Evolutionary conservation across 92 coral and sea anemone genomes (phyloP).

Genomic region (Parazoanthus atlanticus): DNA sequence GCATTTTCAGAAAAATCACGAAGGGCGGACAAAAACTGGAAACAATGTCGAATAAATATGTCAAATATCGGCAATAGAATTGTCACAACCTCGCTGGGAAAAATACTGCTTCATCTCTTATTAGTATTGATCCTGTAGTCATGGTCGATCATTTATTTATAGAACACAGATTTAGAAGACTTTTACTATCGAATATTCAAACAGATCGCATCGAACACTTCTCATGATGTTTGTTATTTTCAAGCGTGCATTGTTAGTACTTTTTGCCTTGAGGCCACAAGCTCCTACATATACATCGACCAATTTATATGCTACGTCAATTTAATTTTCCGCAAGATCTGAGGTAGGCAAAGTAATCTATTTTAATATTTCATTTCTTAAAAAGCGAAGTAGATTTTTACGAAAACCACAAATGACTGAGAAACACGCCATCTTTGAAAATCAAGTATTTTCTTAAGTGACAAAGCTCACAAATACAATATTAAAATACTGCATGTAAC

Average conservation of each 20-base stretch:
- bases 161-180: background rate
- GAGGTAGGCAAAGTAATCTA: background rate
- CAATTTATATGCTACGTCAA: background rate
- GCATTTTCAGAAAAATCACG: background rate
- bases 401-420: conserved; percentile 2
- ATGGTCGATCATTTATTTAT: background rate
- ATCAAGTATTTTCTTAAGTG: background rate
- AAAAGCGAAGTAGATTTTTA: background rate
- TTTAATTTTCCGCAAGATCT: background rate
- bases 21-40: background rate
- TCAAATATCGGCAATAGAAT: background rate
- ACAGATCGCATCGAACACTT: background rate
- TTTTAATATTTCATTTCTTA: background rate
- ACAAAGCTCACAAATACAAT: background rate
- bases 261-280: conserved; percentile 21
- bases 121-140: background rate
- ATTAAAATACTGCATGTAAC: background rate
- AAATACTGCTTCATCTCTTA: background rate
- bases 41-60: background rate
- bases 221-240: background rate
- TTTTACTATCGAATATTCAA: background rate
- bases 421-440: background rate
- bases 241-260: background rate
- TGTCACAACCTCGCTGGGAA: background rate
- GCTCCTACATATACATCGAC: background rate